Evolutionary conservation across 2,113 vertebrate genomes (phyloP).

Genomic region (Ciconia maguari): DNA sequence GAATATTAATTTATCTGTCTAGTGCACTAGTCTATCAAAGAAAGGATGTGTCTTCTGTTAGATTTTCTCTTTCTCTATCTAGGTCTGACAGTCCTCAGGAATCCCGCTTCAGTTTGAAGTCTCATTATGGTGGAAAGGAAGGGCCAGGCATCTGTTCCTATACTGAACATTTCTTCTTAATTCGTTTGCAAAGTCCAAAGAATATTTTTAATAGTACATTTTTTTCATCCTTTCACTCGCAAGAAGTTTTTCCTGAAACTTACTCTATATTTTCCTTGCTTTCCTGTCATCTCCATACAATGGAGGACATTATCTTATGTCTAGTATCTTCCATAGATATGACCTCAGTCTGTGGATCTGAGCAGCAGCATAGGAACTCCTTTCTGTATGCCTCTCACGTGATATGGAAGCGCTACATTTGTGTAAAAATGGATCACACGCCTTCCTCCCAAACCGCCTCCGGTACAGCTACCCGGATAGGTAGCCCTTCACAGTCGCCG

Average conservation of each 20-base stretch:
- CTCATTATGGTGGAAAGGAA: background rate
- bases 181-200: background rate
- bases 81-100: background rate
- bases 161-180: background rate
- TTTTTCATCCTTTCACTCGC: background rate
- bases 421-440: background rate
- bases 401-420: background rate
- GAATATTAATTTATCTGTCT: background rate
- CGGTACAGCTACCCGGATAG: background rate
- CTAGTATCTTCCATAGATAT: background rate
- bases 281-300: background rate
- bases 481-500: background rate
- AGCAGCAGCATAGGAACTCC: background rate
- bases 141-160: background rate
- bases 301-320: background rate
- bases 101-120: background rate
- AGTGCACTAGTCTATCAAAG: background rate
- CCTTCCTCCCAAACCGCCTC: background rate
- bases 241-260: background rate
- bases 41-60: background rate
- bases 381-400: background rate
- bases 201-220: background rate
- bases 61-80: background rate
- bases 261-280: background rate
- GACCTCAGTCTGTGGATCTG: background rate